Evolutionary conservation across 2,888 invertebrate species (phyloP).

Genomic region (Lepidocyrtoides sp.): DNA sequence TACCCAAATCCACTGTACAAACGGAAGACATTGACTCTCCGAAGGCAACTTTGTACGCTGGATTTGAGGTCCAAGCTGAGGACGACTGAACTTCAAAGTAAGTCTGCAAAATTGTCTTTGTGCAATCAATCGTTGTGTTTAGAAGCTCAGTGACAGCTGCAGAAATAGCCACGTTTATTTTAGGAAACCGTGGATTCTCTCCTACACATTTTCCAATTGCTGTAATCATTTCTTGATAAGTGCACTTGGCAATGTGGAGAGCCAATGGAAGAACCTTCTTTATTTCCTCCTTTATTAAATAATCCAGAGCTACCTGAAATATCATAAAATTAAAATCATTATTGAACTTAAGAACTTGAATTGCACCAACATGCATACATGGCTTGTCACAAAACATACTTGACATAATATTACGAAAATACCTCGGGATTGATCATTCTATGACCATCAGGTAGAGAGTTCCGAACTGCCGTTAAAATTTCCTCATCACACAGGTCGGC

Average conservation of each 20-base stretch:
- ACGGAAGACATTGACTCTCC: neutral
- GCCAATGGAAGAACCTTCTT: neutral
- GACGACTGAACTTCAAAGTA: conserved; percentile 30
- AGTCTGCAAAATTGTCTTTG: neutral
- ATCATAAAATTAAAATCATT: no score
- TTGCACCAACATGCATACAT: no score
- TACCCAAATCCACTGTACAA: neutral
- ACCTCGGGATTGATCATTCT: conserved; percentile 27
- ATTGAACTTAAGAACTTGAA: no score
- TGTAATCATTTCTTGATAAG: conserved; percentile 25
- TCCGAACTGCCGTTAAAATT: neutral
- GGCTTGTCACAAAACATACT: no score
- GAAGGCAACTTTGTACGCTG: neutral
- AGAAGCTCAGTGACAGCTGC: conserved; percentile 26
- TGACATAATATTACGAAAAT: no score
- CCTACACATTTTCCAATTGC: conserved; percentile 1
- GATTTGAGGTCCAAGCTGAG: conserved; percentile 9
- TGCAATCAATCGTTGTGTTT: neutral
- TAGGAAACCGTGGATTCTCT: conserved; percentile 32
- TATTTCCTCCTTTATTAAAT: conserved; percentile 33
- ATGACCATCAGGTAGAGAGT: conserved; percentile 23
- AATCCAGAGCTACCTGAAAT: neutral
- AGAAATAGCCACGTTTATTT: conserved; percentile 1
- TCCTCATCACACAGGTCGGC: neutral
- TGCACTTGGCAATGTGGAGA: neutral